Evolutionary conservation across 2,888 invertebrate species (phyloP).

Genomic region (Steinernema carpocapsae): DNA sequence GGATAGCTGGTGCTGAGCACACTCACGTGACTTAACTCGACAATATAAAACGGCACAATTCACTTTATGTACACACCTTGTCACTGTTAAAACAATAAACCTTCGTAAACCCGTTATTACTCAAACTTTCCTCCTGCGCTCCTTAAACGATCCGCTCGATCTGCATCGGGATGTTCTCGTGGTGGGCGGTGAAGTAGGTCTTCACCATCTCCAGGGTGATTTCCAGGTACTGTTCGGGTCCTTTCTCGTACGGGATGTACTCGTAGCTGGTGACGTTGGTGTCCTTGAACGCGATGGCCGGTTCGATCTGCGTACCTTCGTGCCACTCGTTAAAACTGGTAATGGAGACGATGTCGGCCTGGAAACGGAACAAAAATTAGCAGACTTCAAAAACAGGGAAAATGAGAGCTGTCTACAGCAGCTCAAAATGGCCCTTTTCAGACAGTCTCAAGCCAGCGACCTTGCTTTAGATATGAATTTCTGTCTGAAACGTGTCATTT

Average conservation of each 20-base stretch:
- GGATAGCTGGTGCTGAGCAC: too few relatives aligned
- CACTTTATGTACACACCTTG: slow-evolving; percentile 25
- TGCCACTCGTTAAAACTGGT: slow-evolving; percentile 81
- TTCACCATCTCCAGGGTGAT: slow-evolving; percentile 52
- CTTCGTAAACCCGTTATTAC: neutral
- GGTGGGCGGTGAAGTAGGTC: slow-evolving; percentile 50
- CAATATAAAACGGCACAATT: too few relatives aligned
- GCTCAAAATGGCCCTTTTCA: too few relatives aligned
- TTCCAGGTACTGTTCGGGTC: slow-evolving; percentile 49
- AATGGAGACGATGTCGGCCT: slow-evolving; percentile 74
- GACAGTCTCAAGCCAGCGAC: too few relatives aligned
- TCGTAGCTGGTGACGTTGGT: slow-evolving; percentile 63
- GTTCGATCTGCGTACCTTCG: slow-evolving; percentile 80
- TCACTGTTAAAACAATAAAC: neutral
- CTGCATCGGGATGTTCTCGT: slow-evolving; percentile 51
- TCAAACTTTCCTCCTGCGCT: neutral
- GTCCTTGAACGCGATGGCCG: slow-evolving; percentile 73
- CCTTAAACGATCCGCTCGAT: slow-evolving; percentile 47
- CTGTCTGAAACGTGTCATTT: too few relatives aligned
- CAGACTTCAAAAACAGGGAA: neutral
- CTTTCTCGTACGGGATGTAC: slow-evolving; percentile 43
- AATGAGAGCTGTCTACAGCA: slow-evolving; percentile 1
- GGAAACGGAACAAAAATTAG: neutral
- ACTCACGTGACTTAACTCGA: too few relatives aligned
- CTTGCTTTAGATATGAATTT: too few relatives aligned